Base-by-base conservation (phyloP, 2,888 invertebrate species). In the Tachystola acroxantha region DNA sequence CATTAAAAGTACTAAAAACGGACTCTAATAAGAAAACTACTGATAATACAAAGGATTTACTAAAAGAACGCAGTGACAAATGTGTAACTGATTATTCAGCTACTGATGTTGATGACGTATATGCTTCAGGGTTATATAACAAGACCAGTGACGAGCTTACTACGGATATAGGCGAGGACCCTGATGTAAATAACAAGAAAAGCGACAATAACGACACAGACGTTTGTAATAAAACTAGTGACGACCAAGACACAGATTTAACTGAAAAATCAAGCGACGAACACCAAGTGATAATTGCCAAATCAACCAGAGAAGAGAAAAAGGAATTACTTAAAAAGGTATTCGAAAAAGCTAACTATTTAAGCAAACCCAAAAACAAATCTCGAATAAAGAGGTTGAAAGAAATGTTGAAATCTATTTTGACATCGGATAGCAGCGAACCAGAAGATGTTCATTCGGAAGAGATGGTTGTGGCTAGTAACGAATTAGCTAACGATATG, bases 361-460 rank as follows among this genome's bases (percentile, higher is more conserved):
- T 50, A 2, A 57, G 50, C 2, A 62, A 60, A 36, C 45, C 44
- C 2, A 67, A 67, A 20, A 64, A 49, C 10, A 72, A 59, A 54
- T 48, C 45, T 19, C 60, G 59, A 13, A 53, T 69, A 22, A 60
- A 53, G 34, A 52, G 64, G 34, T 40, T 77, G 10, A 48, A 50
- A 14, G 54, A 72, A 20, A 63, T 69, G 51, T 46, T 80, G 3
- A 67, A 68, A 39, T 49, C 66, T 1, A 65, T 78, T 40, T 42
- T 79, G 1, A 72, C 70, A 7, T 70, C 68, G 1, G 73, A 76
- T 26, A 75, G 66, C 25, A 71, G 68, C 31, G 66, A 59, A 0
- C 52, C 53, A 9, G 69, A 66, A 0, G 60, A 69, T n/a, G n/a
- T n/a, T n/a, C n/a, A n/a, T n/a, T n/a, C n/a, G n/a, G 69, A 66